Evolutionary conservation across 2,113 vertebrate species (phyloP), one percentile per base, ranked within the genome.

Genomic region (Hirundichthys speculiger): DNA sequence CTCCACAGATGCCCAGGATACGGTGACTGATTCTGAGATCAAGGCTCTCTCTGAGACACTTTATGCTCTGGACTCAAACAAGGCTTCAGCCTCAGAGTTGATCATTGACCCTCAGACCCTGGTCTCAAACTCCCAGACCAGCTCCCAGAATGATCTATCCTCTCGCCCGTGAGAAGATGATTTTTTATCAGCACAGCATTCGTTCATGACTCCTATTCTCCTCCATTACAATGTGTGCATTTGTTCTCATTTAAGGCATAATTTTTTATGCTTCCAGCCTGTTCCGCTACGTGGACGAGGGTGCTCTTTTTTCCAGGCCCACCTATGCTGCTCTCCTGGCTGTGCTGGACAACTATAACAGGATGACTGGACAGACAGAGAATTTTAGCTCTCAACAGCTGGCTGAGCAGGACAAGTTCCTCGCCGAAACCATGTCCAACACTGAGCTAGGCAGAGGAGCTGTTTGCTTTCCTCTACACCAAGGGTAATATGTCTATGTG

Each of bases 311-410:
- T 85, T 92, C 94, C 79, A 95, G 90, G 53, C 96, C 96, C 2
- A 97, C 96, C 1, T 99, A 93, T 0, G 77, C 92, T 0, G 93
- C 94, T 47, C 91, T 98, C 49, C 85, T 96, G 48, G 90, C 88
- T 6, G 77, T 99, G 60, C 87, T 98, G 73, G 94, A 99, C 86
- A 99, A 99, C 77, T 99, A 98, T 83, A 72, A 94, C 40, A 80
- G 91, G 76, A 83, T 73, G 13, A 96, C 95, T 0, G 97, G 96
- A 40, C 87, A 61, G 1, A 47, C 84, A 0, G 98, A 99, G 84
- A 64, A 88, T 15, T 93, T 94, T 86, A 93, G 72, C 0, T 9
- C 82, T 0, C 89, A 93, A 71, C 92, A 98, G 90, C 77, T 93
- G 76, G 75, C 71, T 10, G 97, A 99, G 71, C 94, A 99, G 89